A percentile compares a stretch with the other conserved stretches of the same genome.
Conservation (phyloP, 2,113 vertebrate species). For the Dendropsophus ebraccatus region DNA sequence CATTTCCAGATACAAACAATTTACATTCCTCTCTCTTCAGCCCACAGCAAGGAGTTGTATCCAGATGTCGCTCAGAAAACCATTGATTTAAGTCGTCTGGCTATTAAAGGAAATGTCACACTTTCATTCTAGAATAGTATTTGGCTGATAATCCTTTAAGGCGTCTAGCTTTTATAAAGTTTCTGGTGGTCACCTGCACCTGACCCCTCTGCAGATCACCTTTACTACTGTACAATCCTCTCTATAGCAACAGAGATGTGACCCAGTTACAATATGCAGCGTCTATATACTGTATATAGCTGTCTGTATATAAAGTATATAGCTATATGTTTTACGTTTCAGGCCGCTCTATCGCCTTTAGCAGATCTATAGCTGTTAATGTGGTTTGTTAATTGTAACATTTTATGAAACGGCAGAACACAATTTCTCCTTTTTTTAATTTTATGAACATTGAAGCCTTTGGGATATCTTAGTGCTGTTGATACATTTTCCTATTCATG, state of each 20-base stretch:
- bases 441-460: not conserved
- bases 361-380: not conserved
- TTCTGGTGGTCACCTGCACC: not conserved
- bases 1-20: not conserved
- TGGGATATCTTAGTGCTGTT: conserved; percentile 3
- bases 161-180: not conserved
- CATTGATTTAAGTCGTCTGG: not conserved
- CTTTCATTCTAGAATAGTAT: not conserved
- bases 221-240: not conserved
- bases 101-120: not conserved
- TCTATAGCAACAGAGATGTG: not conserved
- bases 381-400: conserved; percentile 12
- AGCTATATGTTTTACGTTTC: not conserved
- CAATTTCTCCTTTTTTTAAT: not conserved
- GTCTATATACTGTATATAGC: not conserved
- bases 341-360: not conserved
- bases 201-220: not conserved
- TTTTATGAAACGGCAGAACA: not conserved
- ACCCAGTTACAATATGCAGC: not conserved
- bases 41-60: not conserved
- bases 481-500: not conserved
- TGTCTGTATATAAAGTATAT: not conserved
- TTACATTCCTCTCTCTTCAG: not conserved
- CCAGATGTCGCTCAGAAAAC: not conserved
- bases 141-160: not conserved